These are phyloP conservation scores for Tringa solitaria DNA, from an alignment of 2,113 vertebrate genomes.

Conservation along the genomic window DNA sequence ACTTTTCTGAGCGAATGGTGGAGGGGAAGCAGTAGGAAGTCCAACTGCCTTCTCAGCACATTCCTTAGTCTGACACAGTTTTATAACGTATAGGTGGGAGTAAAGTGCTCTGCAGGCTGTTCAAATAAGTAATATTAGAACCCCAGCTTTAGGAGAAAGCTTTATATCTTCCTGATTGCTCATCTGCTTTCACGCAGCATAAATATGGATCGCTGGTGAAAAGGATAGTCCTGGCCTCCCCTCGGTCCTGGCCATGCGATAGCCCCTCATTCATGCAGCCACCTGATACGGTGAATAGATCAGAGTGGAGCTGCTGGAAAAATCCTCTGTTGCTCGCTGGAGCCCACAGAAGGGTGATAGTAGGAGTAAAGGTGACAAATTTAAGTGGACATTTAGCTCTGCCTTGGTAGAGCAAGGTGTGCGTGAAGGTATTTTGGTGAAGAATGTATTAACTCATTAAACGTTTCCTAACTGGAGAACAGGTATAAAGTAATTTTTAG, in stretches of 20 bases:
- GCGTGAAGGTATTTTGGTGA: background rate
- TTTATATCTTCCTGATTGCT: background rate
- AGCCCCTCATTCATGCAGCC: conserved; percentile 35
- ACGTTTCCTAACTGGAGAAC: background rate
- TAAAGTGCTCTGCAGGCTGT: background rate
- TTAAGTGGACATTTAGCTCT: background rate
- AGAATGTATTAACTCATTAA: background rate
- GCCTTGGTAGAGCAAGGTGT: background rate
- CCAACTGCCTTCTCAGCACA: conserved; percentile 11
- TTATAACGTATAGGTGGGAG: background rate
- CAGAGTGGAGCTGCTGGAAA: background rate
- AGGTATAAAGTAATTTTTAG: background rate
- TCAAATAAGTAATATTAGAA: background rate
- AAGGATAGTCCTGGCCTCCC: background rate
- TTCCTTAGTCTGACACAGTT: conserved; percentile 4
- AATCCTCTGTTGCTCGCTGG: background rate
- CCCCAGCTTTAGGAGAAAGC: background rate
- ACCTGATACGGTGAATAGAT: conserved; percentile 8
- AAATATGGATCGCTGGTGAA: background rate
- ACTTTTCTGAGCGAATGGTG: background rate
- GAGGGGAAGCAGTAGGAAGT: background rate
- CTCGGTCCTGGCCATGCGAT: background rate
- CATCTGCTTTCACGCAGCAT: background rate
- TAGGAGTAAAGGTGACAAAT: background rate
- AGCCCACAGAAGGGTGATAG: background rate